phyloP scores from a whole-genome alignment of 2,888 invertebrate species.

The Marasmarcha lunaedactyla region DNA sequence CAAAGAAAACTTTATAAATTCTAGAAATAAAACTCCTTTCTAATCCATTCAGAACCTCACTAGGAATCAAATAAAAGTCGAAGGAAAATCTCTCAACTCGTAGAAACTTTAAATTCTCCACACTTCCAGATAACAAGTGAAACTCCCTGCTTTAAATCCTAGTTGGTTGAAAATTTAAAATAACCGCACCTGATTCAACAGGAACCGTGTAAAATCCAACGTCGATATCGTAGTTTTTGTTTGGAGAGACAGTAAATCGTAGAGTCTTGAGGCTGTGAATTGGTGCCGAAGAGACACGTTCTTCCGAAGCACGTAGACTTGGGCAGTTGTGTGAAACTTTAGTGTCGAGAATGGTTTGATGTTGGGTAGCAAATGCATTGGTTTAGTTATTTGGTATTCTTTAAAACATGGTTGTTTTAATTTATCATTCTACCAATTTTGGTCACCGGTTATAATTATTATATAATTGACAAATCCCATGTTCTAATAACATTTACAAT shows the following conservation, averaged over 20 bases:
- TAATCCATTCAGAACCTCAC: background rate
- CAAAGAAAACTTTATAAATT: no score
- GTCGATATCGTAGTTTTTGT: background rate
- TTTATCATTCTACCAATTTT: no score
- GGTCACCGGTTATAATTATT: no score
- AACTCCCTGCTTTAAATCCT: background rate
- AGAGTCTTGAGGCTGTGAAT: background rate
- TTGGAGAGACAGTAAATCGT: background rate
- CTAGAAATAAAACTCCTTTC: no score
- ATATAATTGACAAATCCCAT: no score
- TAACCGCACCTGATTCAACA: constrained; percentile 1
- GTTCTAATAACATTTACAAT: no score
- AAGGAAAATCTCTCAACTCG: background rate
- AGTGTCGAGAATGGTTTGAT: no score
- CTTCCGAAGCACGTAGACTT: background rate
- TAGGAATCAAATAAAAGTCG: background rate
- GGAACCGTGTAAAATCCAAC: background rate
- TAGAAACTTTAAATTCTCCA: background rate
- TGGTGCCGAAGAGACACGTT: background rate
- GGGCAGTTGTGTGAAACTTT: no score
- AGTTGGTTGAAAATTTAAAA: background rate
- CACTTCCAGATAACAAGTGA: background rate
- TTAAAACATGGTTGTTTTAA: no score
- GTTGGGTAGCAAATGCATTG: no score
- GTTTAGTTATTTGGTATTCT: no score